Conservation (phyloP, 2,888 invertebrate species). For the Drosophila demipolita region DNA sequence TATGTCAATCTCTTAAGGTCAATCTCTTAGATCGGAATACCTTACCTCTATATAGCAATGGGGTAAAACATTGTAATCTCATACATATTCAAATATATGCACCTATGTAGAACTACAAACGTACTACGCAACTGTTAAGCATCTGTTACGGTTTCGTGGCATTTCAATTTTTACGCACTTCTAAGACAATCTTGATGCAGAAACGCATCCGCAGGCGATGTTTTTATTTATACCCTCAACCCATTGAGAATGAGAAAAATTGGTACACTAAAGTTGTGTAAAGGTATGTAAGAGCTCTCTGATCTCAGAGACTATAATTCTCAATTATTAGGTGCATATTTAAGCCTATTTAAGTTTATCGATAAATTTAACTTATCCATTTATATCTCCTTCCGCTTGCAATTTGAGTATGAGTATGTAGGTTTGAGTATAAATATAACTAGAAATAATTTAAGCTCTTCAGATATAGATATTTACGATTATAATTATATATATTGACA, state of each 20-base stretch:
- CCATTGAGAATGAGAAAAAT: background rate
- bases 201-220: constrained; percentile 72
- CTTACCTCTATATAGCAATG: constrained; percentile 47
- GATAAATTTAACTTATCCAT: background rate
- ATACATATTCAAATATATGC: constrained; percentile 39
- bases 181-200: constrained; percentile 71
- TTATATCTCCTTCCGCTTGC: background rate
- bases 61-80: constrained; percentile 52
- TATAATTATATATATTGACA: background rate
- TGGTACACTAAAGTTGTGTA: background rate
- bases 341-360: background rate
- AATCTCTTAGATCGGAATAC: constrained; percentile 46
- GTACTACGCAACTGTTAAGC: constrained; percentile 43
- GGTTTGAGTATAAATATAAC: background rate
- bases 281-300: background rate
- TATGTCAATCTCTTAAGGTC: constrained; percentile 29
- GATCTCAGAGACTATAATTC: background rate
- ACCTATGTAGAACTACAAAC: constrained; percentile 32
- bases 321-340: background rate
- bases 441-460: background rate
- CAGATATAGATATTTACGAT: no score
- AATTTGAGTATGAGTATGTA: background rate
- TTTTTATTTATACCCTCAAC: background rate
- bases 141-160: constrained; percentile 69
- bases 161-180: constrained; percentile 74